Conservation (phyloP, 2,113 vertebrate genomes). For the Isichthys henryi region DNA sequence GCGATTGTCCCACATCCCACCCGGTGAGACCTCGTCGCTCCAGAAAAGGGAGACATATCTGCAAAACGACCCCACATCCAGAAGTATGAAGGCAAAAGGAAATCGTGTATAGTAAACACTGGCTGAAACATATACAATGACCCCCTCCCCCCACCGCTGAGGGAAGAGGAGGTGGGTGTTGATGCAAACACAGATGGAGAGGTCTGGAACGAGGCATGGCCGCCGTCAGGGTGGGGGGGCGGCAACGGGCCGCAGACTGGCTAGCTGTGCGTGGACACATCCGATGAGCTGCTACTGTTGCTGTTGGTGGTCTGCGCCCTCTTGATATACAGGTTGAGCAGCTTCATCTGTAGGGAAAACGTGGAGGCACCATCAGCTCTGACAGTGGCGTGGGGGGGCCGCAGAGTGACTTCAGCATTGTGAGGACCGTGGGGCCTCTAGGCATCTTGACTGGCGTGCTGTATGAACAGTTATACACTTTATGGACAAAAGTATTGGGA, state of each 20-base stretch:
- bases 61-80: neutral
- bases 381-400: neutral
- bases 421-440: neutral
- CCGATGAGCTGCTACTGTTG: constrained; percentile 95
- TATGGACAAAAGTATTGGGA: neutral
- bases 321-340: constrained; percentile 92
- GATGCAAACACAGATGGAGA: constrained; percentile 42
- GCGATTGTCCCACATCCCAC: neutral
- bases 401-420: neutral
- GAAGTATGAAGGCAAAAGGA: constrained; percentile 11
- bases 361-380: neutral
- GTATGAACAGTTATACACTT: neutral
- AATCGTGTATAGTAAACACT: constrained; percentile 32
- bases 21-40: constrained; percentile 26
- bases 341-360: constrained; percentile 57
- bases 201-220: constrained; percentile 40
- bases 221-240: neutral
- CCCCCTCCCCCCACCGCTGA: neutral
- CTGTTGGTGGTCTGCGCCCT: constrained; percentile 90
- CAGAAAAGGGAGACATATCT: neutral
- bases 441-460: neutral
- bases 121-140: constrained; percentile 58
- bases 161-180: constrained; percentile 41
- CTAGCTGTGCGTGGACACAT: constrained; percentile 94
- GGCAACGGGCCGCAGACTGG: constrained; percentile 29